Conservation (phyloP, 2,797 vertebrate species). For the Netta rufina region DNA sequence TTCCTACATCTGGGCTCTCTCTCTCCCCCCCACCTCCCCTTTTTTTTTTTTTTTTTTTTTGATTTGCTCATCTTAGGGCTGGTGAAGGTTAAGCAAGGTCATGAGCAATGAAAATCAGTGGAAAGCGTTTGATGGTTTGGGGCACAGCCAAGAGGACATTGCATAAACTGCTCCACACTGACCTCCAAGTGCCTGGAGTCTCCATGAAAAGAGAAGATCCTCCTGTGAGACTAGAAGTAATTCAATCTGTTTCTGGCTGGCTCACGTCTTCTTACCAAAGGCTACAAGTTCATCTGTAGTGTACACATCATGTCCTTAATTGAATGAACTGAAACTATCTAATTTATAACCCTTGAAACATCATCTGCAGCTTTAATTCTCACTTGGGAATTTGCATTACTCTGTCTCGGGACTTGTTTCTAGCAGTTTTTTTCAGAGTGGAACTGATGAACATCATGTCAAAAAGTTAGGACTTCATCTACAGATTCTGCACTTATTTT, state of each 20-base stretch:
- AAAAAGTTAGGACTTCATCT: background rate
- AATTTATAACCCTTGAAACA: slow-evolving; percentile 37
- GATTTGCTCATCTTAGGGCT: background rate
- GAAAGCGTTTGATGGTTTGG: slow-evolving; percentile 29
- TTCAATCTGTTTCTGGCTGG: slow-evolving; percentile 40
- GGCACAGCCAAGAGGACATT: slow-evolving; percentile 51
- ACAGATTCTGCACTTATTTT: background rate
- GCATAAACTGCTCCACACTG: slow-evolving; percentile 51
- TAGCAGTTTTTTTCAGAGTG: background rate
- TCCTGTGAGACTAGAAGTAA: slow-evolving; percentile 58
- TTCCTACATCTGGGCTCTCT: slow-evolving; percentile 42
- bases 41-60: slow-evolving; percentile 22
- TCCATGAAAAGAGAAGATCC: slow-evolving; percentile 49
- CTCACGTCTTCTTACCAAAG: slow-evolving; percentile 37
- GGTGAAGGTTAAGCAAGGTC: slow-evolving; percentile 51
- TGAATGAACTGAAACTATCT: slow-evolving; percentile 52
- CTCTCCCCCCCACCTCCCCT: background rate
- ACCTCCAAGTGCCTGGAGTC: slow-evolving; percentile 60
- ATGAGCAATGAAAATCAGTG: slow-evolving; percentile 50
- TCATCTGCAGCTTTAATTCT: slow-evolving; percentile 57
- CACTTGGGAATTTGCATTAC: background rate
- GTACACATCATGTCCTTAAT: background rate
- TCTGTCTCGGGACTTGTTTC: background rate
- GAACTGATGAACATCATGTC: fast-evolving
- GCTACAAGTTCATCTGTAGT: slow-evolving; percentile 50